Evolutionary conservation across 2,888 invertebrate genomes (phyloP).

Genomic region (Graphium colonna): DNA sequence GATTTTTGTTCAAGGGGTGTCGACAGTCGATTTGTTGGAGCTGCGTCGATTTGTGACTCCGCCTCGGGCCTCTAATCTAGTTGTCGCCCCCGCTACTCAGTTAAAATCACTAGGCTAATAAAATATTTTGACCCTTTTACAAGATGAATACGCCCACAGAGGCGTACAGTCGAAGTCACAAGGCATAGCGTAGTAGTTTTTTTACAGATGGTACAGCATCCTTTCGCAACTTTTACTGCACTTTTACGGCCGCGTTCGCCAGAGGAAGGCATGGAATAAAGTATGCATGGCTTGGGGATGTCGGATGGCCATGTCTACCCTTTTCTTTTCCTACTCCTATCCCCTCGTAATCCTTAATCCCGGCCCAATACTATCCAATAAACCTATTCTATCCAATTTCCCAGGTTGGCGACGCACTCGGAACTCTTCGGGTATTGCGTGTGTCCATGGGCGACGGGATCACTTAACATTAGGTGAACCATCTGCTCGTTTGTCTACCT

Average conservation of each 20-base stretch:
- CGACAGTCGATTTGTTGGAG: conserved; percentile 39
- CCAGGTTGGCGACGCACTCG: too few species aligned
- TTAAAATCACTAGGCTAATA: conserved; percentile 80
- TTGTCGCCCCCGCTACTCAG: conserved; percentile 69
- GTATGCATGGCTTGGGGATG: too few species aligned
- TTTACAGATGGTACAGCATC: too few species aligned
- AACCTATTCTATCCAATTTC: too few species aligned
- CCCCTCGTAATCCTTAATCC: too few species aligned
- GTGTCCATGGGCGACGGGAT: not conserved
- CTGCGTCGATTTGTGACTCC: conserved; percentile 54
- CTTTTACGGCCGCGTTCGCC: too few species aligned
- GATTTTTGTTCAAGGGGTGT: conserved; percentile 31
- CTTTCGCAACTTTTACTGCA: too few species aligned
- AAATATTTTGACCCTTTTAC: conserved; percentile 80
- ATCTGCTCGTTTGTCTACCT: not conserved
- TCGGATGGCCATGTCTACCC: too few species aligned
- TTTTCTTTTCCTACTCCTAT: too few species aligned
- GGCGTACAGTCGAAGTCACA: conserved; percentile 48
- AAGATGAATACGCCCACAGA: conserved; percentile 73
- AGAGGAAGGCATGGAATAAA: too few species aligned
- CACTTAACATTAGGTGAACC: not conserved
- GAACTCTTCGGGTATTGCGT: not conserved
- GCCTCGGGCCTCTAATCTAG: conserved; percentile 66
- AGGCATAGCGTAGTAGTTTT: too few species aligned
- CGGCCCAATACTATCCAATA: too few species aligned